Evolutionary conservation across 2,797 vertebrate genomes (phyloP).

Genomic region (Lemur catta): DNA sequence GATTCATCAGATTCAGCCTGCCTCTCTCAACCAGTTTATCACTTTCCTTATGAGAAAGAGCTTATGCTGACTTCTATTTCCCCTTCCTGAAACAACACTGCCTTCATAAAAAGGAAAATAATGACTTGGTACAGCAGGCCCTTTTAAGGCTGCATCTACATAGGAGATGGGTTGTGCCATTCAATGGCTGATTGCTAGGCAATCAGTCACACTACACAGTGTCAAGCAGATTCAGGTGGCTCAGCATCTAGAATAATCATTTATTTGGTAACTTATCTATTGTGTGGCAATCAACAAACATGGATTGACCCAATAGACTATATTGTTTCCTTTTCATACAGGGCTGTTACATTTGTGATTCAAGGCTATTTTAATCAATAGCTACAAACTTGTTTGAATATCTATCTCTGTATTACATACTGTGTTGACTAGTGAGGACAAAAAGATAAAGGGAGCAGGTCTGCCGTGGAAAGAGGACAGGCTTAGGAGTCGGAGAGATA

Average conservation of each 20-base stretch:
- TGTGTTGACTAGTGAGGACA: neutral
- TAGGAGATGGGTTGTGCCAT: constrained; percentile 17
- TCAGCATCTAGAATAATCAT: constrained; percentile 10
- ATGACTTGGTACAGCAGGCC: neutral
- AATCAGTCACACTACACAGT: neutral
- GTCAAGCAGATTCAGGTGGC: neutral
- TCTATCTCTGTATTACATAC: neutral
- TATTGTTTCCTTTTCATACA: constrained; percentile 15
- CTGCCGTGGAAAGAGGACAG: neutral
- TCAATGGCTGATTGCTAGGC: neutral
- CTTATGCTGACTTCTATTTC: constrained; percentile 42
- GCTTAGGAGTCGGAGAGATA: neutral
- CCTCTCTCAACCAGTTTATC: constrained; percentile 27
- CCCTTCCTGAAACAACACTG: constrained; percentile 36
- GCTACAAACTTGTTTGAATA: neutral
- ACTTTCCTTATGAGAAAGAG: constrained; percentile 47
- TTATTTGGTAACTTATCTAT: neutral
- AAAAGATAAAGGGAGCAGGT: constrained; percentile 1
- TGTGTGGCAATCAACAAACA: constrained; percentile 28
- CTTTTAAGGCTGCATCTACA: constrained; percentile 35
- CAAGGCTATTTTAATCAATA: constrained; percentile 30
- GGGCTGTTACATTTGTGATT: neutral
- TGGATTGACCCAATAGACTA: neutral
- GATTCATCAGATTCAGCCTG: constrained; percentile 5
- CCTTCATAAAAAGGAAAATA: constrained; percentile 42